Base-by-base conservation (phyloP, 2,113 vertebrate genomes). In the Morone chrysops region DNA sequence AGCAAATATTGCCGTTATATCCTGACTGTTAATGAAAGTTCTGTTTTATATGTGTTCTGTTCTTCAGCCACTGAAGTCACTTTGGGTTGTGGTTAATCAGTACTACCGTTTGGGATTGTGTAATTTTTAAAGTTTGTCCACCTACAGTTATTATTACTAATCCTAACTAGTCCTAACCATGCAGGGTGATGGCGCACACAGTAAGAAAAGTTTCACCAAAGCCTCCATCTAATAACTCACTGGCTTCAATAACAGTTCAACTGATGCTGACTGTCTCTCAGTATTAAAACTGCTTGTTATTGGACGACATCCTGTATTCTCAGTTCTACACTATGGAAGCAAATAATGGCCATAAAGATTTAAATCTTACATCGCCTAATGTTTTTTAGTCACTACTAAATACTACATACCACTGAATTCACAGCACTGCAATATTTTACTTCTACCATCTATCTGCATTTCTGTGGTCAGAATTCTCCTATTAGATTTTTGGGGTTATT, bases 41-140 rank as follows among this genome's bases (percentile, higher is more conserved):
- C n/a, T 48, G 17, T 56, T 43, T 5, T 38, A 6, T 12, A 8
- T 56, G 8, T 75, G 5, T 72, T 80, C 16, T 70, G n/a, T 36
- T 83, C 12, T 62, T 83, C 16, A 47, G 50, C 18, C 0, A 57
- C 61, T 81, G 53, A 47, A 38, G 57, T 80, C 66, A 66, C 66
- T 80, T 65, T 77, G 41, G 63, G 67, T 79, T 41, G 60, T 66
- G 51, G 63, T 69, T n/a, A 50, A 13, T 60, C 41, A 43, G 12
- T 43, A 59, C 53, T 80, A 47, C 20, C 22, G 36, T 67, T 48
- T 71, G 18, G 18, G 62, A 56, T 62, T 56, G 38, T 60, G 5
- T 3, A 51, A 22, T 25, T 40, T 17, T 56, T 1, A 56, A 31
- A 41, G 8, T 22, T 41, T 50, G 25, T n/a, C 11, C 16, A 56